phyloP scores from a whole-genome alignment of 2,888 invertebrate genomes.

The Parnassius apollo region DNA sequence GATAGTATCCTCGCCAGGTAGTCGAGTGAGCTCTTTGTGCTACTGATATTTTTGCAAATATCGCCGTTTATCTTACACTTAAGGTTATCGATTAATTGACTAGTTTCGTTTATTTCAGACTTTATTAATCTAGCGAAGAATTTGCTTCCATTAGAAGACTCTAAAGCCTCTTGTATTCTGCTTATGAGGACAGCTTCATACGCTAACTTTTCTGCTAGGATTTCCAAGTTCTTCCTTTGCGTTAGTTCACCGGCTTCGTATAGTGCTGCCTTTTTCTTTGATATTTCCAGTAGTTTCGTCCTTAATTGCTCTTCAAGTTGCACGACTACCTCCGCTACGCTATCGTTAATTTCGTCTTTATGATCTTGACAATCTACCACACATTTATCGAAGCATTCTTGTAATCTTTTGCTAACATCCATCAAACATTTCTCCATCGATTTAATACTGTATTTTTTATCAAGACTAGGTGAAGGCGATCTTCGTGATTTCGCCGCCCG shows the following conservation, averaged over 20 bases:
- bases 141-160: constrained; percentile 78
- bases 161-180: constrained; percentile 85
- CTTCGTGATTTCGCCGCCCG: constrained; percentile 83
- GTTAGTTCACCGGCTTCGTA: constrained; percentile 85
- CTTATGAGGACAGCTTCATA: constrained; percentile 88
- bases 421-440: constrained; percentile 84
- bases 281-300: constrained; percentile 85
- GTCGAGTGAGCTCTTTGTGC: constrained; percentile 80
- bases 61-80: constrained; percentile 84
- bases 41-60: constrained; percentile 59
- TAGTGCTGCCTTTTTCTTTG: constrained; percentile 84
- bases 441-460: constrained; percentile 82
- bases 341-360: constrained; percentile 63
- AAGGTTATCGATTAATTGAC: constrained; percentile 87
- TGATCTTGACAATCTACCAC: constrained; percentile 72
- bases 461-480: constrained; percentile 84
- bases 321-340: constrained; percentile 81
- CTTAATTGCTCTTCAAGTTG: constrained; percentile 85
- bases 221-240: constrained; percentile 84
- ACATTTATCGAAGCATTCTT: constrained; percentile 81
- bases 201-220: constrained; percentile 89
- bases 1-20: constrained; percentile 89
- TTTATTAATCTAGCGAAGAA: constrained; percentile 83
- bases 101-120: constrained; percentile 88
- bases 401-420: constrained; percentile 83